These are phyloP conservation scores for Catocala sponsa DNA, from an alignment of 2,888 invertebrate species.

Conservation along the genomic window DNA sequence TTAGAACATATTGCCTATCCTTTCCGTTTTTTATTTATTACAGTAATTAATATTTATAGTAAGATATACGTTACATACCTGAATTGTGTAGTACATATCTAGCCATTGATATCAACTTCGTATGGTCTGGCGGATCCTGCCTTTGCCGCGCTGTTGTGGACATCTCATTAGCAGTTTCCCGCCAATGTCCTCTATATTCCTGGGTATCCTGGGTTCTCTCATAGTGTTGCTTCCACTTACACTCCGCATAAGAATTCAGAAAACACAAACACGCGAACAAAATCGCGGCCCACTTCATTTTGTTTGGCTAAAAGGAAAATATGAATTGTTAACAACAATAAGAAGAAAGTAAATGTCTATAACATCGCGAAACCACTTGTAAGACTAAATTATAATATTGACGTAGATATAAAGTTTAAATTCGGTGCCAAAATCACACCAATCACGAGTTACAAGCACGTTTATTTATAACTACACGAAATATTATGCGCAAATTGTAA, in stretches of 20 bases:
- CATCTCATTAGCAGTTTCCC: slow-evolving; percentile 64
- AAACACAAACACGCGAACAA: slow-evolving; percentile 47
- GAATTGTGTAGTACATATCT: slow-evolving; percentile 91
- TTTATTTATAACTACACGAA: slow-evolving; percentile 42
- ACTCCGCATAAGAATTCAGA: slow-evolving; percentile 51
- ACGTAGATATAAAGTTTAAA: slow-evolving; percentile 14
- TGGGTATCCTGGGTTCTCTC: slow-evolving; percentile 22
- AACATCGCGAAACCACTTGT: neutral
- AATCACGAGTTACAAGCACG: slow-evolving; percentile 36
- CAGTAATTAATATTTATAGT: no score
- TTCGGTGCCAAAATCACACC: slow-evolving; percentile 49
- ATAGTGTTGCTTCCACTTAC: slow-evolving; percentile 51
- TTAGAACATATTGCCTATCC: no score
- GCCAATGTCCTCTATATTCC: slow-evolving; percentile 36
- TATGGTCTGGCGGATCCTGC: slow-evolving; percentile 88
- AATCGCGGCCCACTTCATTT: slow-evolving; percentile 57
- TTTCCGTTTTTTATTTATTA: no score
- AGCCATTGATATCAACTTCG: slow-evolving; percentile 90
- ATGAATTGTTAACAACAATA: neutral
- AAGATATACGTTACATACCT: slow-evolving; percentile 74
- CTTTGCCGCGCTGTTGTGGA: slow-evolving; percentile 34
- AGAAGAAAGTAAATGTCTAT: no score
- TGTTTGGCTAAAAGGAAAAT: slow-evolving; percentile 28
- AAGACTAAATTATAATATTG: neutral
- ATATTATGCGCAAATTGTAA: slow-evolving; percentile 30